Percentiles rank a stretch among this genome's conserved stretches.
phyloP scores from a whole-genome alignment of 1,140 invertebrate species.

The Aphaenogaster rudis region DNA sequence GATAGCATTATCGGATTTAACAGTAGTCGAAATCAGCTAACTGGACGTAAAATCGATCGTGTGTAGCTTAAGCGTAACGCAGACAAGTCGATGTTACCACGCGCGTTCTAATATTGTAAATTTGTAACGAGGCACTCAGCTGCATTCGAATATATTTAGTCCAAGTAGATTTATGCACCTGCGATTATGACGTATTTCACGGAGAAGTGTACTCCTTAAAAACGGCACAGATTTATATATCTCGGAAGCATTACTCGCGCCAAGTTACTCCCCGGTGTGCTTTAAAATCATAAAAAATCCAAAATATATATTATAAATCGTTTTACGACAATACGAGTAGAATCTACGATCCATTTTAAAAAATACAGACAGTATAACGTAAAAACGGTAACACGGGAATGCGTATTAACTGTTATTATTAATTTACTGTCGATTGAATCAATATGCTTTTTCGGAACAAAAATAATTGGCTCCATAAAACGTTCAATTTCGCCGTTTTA shows the following conservation, averaged over 20 bases:
- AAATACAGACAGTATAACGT: background rate
- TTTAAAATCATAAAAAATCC: background rate
- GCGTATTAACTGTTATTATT: conserved; percentile 33
- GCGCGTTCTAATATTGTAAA: conserved; percentile 32
- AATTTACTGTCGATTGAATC: conserved; percentile 26
- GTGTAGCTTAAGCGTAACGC: background rate
- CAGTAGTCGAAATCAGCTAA: conserved; percentile 51
- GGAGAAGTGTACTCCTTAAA: background rate
- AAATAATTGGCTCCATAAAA: conserved; percentile 36
- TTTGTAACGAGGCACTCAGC: conserved; percentile 13
- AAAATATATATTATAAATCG: background rate
- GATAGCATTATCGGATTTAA: conserved; percentile 42
- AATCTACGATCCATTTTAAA: background rate
- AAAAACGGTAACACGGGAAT: background rate
- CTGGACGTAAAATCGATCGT: conserved; percentile 47
- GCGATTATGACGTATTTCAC: conserved; percentile 3
- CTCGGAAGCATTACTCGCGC: background rate
- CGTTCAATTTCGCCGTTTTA: conserved; percentile 3
- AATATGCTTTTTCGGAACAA: background rate
- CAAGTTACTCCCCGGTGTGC: background rate
- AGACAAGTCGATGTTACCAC: conserved; percentile 21
- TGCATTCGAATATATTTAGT: conserved; percentile 1
- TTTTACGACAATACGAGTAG: background rate
- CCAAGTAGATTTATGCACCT: background rate
- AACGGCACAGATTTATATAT: background rate